Evolutionary conservation across 2,797 vertebrate genomes (phyloP), one percentile per base, ranked within the genome.

Genomic region (Sebastes nivosus): DNA sequence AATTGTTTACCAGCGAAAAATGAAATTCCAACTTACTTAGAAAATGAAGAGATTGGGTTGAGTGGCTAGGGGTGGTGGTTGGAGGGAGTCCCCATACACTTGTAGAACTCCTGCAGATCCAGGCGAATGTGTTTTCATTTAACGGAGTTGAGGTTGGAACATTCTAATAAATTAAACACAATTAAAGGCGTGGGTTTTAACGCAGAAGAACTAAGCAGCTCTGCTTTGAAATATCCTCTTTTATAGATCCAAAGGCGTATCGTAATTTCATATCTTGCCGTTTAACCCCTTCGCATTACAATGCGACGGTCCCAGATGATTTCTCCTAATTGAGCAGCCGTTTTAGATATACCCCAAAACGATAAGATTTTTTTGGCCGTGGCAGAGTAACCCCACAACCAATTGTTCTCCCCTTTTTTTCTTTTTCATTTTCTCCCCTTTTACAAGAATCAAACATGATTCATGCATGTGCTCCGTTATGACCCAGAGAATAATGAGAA

Each of bases 1-100:
- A 86, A 93, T 93, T 96, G 94, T 95, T 95, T 95, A 94, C 92
- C 83, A 93, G 90, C 70, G 77, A 93, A 93, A 94, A 94, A 85
- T 80, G 25, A 93, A 94, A 95, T 94, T 95, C 91, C 91, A 91
- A 82, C 92, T 94, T 90, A 93, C 87, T 94, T 94, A 94, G 91
- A 95, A 93, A 95, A 94, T 87, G 72, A 89, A 82, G 50, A 30
- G 79, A 66, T 75, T 78, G 60, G 84, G 81, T 85, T 84, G 69
- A 66, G 74, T 83, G 85, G 72, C 70, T 80, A 12, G 30, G 81
- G 75, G 59, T 57, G 78, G 76, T 8, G 78, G 73, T 79, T 75
- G 78, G 89, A 90, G 88, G 86, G 77, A 78, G 73, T 87, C 80
- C 67, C 68, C 59, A 27, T 81, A 63, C 87, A 88, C 89, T 93